Evolutionary conservation across 2,888 invertebrate genomes (phyloP).

Genomic region (Branchellion lobata): DNA sequence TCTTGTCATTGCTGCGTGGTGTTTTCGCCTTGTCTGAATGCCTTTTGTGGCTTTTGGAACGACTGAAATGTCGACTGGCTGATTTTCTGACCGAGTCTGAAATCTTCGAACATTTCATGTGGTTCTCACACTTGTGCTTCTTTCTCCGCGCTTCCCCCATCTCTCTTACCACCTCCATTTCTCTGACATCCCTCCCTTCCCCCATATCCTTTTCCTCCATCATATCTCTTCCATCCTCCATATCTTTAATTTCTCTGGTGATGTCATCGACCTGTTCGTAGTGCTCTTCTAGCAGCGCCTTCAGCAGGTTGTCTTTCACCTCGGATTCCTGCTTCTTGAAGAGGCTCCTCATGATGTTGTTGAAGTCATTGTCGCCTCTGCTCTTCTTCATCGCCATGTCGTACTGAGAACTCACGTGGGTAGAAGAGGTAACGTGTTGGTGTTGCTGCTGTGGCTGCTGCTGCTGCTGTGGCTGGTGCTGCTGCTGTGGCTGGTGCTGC

Average conservation of each 20-base stretch:
- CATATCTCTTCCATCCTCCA: background rate
- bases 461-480: no score
- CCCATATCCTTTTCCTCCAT: no score
- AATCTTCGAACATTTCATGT: background rate
- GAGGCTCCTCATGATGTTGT: constrained; percentile 25
- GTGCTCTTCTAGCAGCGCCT: constrained; percentile 27
- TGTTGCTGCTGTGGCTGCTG: background rate
- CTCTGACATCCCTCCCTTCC: no score
- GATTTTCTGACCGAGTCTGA: no score
- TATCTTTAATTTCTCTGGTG: background rate
- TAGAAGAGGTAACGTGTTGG: no score
- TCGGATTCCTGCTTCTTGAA: constrained; percentile 40
- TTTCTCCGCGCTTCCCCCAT: constrained; percentile 1
- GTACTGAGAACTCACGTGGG: no score
- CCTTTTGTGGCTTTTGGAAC: background rate
- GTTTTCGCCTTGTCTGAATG: no score
- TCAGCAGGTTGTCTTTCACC: constrained; percentile 30
- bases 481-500: no score
- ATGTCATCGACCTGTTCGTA: constrained; percentile 19
- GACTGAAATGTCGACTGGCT: no score
- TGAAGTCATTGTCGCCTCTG: constrained; percentile 5
- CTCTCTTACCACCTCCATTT: background rate
- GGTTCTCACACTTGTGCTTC: background rate
- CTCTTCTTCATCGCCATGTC: background rate
- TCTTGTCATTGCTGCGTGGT: no score